Base-by-base conservation (phyloP, 2,888 invertebrate species). In the Nephrocerus scutellatus region DNA sequence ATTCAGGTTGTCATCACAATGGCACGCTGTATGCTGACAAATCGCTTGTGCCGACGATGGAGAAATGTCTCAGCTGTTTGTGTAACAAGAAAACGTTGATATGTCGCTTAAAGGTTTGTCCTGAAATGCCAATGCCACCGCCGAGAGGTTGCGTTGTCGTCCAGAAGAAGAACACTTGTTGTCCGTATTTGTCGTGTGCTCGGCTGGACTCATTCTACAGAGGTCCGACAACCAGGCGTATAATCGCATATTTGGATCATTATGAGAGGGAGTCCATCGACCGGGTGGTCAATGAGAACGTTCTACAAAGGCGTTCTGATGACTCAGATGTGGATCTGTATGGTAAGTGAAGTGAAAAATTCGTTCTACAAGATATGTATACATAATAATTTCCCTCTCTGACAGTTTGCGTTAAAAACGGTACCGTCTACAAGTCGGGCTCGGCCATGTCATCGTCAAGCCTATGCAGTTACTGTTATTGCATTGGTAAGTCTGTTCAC, bases 391-490 rank as follows among this genome's bases (percentile, higher is more conserved):
- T 9, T 15, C 10, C 29, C 25, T 28, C 26, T 34, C 16, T 41
- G 47, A 5, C 39, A 59, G 66, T 65, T 47, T 66, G 66, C 33
- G 59, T 66, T 0, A 59, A 64, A 38, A 65, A 66, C 57, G 59
- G 66, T 54, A 58, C 70, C 22, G 60, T 66, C 10, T 58, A 68
- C 56, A 55, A 67, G 53, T 59, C 60, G 26, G 58, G 66, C 18
- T 89, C 89, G 5, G 89, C 90, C 6, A 83, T 90, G 84, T 75
- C 78, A 49, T 79, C 84, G 5, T 76, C 78, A 13, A 76, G 78
- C 43, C 74, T 81, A n/a, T 90, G 90, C 70, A 83, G 87, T 66
- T 84, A 85, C 66, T 90, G 90, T 70, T 90, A 84, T 70, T 90
- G 90, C 61, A 78, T 85, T 52, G 65, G 65, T 63, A 47, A 53